phyloP scores from a whole-genome alignment of 37 sponge, comb jelly and placozoan genomes.

The Petrosia ficiformis region DNA sequence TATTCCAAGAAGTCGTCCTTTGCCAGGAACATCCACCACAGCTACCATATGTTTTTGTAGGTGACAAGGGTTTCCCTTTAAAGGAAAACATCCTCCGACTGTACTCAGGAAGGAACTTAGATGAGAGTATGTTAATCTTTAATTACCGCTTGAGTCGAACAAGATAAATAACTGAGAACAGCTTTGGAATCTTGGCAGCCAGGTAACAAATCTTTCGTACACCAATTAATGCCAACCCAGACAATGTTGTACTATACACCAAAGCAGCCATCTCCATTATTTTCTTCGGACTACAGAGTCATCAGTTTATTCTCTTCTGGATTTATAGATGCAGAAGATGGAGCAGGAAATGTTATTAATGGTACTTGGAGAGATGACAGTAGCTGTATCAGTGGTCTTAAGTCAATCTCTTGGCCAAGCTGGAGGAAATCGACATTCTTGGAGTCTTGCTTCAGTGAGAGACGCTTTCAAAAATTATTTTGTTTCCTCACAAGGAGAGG shows the following conservation, averaged over 20 bases:
- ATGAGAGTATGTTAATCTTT: conserved; percentile 1
- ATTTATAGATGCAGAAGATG: conserved; percentile 45
- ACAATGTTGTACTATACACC: conserved; percentile 22
- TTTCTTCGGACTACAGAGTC: conserved; percentile 29
- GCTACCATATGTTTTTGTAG: conserved; percentile 22
- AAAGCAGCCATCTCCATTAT: conserved; percentile 34
- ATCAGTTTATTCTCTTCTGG: conserved; percentile 23
- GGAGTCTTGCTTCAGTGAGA: neutral
- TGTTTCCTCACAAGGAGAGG: neutral
- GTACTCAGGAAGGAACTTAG: conserved; percentile 29
- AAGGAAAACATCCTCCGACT: conserved; percentile 17
- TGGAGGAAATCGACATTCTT: conserved; percentile 9
- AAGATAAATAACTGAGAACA: conserved; percentile 2
- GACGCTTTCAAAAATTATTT: neutral
- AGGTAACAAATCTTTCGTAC: conserved; percentile 32
- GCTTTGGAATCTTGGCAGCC: conserved; percentile 25
- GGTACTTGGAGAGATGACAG: conserved; percentile 31
- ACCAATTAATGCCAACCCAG: conserved; percentile 38
- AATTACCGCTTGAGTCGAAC: conserved; percentile 24
- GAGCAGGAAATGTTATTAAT: conserved; percentile 27
- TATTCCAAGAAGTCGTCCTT: conserved; percentile 12
- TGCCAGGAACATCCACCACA: conserved; percentile 18
- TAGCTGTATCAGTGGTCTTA: conserved; percentile 6
- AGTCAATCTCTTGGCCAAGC: neutral
- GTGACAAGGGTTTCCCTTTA: conserved; percentile 38